Base-by-base conservation (phyloP, 1,140 invertebrate species). In the Drosophila melanica region DNA sequence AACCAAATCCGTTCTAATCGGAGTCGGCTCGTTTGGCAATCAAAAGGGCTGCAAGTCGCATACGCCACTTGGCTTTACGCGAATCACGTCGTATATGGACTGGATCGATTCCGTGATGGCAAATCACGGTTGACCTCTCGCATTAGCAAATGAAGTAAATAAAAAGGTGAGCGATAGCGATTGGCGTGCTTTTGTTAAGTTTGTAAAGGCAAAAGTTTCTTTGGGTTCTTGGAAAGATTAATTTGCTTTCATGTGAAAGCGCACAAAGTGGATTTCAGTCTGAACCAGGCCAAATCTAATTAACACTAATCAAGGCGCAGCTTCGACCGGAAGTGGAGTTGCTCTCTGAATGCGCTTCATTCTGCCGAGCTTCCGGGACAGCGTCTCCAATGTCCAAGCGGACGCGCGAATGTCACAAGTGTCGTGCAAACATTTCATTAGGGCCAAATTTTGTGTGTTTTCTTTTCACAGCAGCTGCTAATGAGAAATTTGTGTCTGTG, bases 341-440 rank as follows among this genome's bases (percentile, higher is more conserved):
- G 42, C 64, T 45, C 57, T 45, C 50, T 75, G 55, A 62, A 71
- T 75, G 63, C 57, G 75, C 63, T 54, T 47, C 65, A 65, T 55
- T 64, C 45, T 53, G 30, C 20, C 12, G n/a, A 33, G 30, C 53
- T 58, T 65, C 59, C 51, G 53, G 39, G 16, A 39, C 35, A 18
- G 27, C 41, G 30, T 33, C 42, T 68, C 51, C 9, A 55, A 68
- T 74, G 54, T 54, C 67, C 60, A 73, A 81, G 51, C 84, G 82
- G 73, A 87, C 73, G 76, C 84, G 75, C 82, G 79, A 89, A 69
- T 87, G 82, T 89, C 82, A 89, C 84, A 79, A 87, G 82, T 87
- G 82, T 86, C 85, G 65, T 77, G 81, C 86, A 90, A 90, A 90
- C 79, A 90, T 90, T 90, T 90, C 87, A 90, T 90, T 90, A 90